A percentile compares a stretch with the other conserved stretches of the same genome.
Conservation (phyloP, 2,113 vertebrate species). For the Garra rufa region DNA sequence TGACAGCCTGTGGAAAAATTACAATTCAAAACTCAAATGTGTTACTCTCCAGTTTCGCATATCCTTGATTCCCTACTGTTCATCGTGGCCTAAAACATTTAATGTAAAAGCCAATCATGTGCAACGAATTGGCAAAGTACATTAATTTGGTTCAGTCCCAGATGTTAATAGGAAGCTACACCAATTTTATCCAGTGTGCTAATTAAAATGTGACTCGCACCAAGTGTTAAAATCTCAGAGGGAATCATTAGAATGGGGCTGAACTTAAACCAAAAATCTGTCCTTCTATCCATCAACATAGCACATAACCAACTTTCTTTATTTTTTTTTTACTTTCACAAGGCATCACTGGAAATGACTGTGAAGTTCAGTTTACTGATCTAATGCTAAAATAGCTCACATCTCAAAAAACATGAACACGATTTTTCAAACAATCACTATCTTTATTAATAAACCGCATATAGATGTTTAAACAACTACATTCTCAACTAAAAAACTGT, state of each 20-base stretch:
- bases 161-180: slow-evolving; percentile 47
- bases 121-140: neutral
- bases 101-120: slow-evolving; percentile 12
- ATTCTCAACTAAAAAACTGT: neutral
- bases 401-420: neutral
- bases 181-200: slow-evolving; percentile 17
- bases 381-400: neutral
- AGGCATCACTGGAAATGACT: neutral
- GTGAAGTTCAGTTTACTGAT: neutral
- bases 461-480: neutral
- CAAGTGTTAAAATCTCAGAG: slow-evolving; percentile 29
- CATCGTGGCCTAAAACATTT: neutral
- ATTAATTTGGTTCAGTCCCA: slow-evolving; percentile 24
- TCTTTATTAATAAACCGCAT: neutral
- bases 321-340: neutral
- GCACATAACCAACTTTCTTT: neutral
- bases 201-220: slow-evolving; percentile 44
- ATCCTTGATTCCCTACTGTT: neutral
- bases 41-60: neutral
- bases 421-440: neutral
- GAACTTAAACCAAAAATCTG: slow-evolving; percentile 3
- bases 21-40: neutral
- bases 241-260: slow-evolving; percentile 13
- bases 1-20: neutral
- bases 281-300: neutral